These are phyloP conservation scores for Fringilla coelebs DNA, from an alignment of 2,797 vertebrate species.

Conservation along the genomic window DNA sequence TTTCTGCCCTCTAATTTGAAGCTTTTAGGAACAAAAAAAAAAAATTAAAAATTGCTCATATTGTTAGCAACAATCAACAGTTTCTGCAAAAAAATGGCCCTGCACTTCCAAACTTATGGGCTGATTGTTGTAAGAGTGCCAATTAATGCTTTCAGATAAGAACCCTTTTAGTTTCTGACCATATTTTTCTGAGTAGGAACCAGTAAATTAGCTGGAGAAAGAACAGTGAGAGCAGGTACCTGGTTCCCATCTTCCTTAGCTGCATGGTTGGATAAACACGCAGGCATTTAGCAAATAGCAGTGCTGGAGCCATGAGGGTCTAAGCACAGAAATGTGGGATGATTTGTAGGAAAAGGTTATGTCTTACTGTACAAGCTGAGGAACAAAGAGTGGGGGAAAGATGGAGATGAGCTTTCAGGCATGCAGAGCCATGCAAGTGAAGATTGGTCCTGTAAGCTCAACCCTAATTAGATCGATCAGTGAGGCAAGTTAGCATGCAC, in stretches of 20 bases:
- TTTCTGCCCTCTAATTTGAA: conserved; percentile 2
- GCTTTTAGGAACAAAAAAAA: not conserved
- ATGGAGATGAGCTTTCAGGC: not conserved
- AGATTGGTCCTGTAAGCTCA: not conserved
- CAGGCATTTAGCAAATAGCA: not conserved
- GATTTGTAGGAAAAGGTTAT: not conserved
- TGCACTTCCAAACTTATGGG: not conserved
- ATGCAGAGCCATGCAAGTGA: not conserved
- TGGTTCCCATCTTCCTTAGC: not conserved
- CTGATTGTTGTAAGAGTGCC: not conserved
- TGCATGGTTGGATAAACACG: not conserved
- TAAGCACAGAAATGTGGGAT: not conserved
- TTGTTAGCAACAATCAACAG: not conserved
- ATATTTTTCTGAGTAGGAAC: not conserved
- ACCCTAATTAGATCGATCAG: not conserved
- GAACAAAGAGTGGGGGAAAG: not conserved
- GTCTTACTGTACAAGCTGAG: not conserved
- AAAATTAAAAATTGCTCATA: not conserved
- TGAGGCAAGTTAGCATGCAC: not conserved
- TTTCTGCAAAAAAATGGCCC: not conserved
- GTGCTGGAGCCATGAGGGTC: not conserved
- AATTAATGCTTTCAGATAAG: not conserved
- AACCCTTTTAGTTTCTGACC: not conserved
- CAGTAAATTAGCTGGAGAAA: not conserved
- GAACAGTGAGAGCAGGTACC: not conserved